Evolutionary conservation across 2,888 invertebrate species (phyloP).

Genomic region (Icerya purchasi): DNA sequence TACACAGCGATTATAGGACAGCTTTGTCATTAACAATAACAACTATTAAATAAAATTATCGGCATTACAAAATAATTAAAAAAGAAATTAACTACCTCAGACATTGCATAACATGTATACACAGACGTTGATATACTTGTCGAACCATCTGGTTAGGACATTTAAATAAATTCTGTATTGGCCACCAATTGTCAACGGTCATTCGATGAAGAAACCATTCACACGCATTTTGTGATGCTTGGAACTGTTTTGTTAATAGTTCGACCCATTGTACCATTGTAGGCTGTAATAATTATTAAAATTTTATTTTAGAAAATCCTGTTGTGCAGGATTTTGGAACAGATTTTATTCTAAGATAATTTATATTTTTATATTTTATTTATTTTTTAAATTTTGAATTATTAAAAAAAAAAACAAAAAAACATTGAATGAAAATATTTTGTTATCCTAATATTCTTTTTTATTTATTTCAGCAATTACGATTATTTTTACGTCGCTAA

Average conservation of each 20-base stretch:
- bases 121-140: constrained; percentile 87
- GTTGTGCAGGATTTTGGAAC: constrained; percentile 13
- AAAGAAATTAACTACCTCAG: constrained; percentile 43
- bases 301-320: constrained; percentile 5
- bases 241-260: constrained; percentile 80
- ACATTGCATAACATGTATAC: constrained; percentile 83
- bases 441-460: no score
- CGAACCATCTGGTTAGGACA: constrained; percentile 93
- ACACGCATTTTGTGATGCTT: constrained; percentile 68
- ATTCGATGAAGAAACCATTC: constrained; percentile 84
- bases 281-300: constrained; percentile 35
- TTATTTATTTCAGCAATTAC: no score
- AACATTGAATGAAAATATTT: not conserved
- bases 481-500: no score
- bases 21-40: no score
- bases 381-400: not conserved
- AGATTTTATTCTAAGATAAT: not conserved
- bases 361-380: not conserved
- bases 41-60: no score
- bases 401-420: not conserved
- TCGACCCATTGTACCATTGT: constrained; percentile 96
- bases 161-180: constrained; percentile 75
- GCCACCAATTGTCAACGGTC: constrained; percentile 89
- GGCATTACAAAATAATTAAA: no score
- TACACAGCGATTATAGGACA: no score